These are phyloP conservation scores for Anolis sagrei DNA, from an alignment of 2,113 vertebrate genomes.

Conservation along the genomic window DNA sequence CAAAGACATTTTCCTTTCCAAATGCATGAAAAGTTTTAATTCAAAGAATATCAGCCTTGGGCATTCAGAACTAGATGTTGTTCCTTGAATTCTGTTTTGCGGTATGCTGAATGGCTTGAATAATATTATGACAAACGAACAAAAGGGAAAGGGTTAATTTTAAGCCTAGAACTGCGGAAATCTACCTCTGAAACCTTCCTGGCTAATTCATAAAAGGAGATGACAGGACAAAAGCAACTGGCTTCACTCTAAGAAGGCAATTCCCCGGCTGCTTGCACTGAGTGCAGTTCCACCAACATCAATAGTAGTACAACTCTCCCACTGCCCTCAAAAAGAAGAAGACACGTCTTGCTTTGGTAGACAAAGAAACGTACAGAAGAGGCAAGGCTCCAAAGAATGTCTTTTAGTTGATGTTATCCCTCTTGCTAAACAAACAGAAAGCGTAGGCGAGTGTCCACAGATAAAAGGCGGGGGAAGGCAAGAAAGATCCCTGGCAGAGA, in stretches of 20 bases:
- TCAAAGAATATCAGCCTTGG: too few species aligned
- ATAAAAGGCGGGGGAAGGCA: slow-evolving; percentile 66
- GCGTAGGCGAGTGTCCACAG: slow-evolving; percentile 34
- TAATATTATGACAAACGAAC: too few species aligned
- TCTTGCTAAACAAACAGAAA: slow-evolving; percentile 61
- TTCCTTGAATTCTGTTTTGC: too few species aligned
- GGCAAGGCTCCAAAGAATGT: slow-evolving; percentile 51
- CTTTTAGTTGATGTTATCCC: slow-evolving; percentile 39
- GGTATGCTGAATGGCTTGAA: too few species aligned
- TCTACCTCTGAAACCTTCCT: not conserved
- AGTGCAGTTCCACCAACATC: not conserved
- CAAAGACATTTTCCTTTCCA: too few species aligned
- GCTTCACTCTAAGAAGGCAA: not conserved
- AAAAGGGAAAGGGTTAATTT: slow-evolving; percentile 23
- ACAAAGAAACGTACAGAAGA: slow-evolving; percentile 23
- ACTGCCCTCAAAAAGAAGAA: slow-evolving; percentile 40
- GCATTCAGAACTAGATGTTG: too few species aligned
- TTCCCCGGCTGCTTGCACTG: not conserved
- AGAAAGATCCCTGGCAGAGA: slow-evolving; percentile 33
- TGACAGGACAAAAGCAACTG: not conserved
- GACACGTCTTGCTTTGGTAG: slow-evolving; percentile 47
- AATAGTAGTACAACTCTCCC: not conserved
- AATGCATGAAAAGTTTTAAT: too few species aligned
- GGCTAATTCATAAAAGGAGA: slow-evolving; percentile 47
- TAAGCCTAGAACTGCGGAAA: not conserved